Evolutionary conservation across 2,113 vertebrate genomes (phyloP).

Genomic region (Nicator chloris): DNA sequence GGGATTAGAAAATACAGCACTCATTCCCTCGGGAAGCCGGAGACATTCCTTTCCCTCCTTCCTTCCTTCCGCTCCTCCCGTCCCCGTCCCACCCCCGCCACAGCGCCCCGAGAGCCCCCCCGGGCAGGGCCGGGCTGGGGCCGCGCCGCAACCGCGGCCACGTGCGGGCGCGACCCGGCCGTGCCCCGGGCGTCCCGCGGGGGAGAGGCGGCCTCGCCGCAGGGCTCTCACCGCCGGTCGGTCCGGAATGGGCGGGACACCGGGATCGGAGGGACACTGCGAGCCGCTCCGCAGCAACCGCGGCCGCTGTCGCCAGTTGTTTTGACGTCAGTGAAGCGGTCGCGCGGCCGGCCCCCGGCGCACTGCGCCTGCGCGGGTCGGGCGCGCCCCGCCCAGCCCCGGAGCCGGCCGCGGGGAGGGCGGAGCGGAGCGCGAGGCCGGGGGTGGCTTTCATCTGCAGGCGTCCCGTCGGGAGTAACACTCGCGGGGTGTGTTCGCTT

Average conservation of each 20-base stretch:
- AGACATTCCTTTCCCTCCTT: no score
- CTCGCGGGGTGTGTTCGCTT: accelerated
- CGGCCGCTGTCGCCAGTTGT: neutral
- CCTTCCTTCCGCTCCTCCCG: neutral
- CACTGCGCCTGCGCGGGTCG: neutral
- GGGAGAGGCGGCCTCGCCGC: neutral
- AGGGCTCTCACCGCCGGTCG: neutral
- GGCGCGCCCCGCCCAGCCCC: neutral
- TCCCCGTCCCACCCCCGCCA: neutral
- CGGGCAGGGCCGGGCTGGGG: neutral
- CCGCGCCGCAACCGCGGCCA: neutral
- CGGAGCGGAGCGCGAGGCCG: accelerated
- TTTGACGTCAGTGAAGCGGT: neutral
- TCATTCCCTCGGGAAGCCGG: neutral
- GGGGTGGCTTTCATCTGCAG: accelerated
- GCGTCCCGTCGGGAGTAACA: accelerated
- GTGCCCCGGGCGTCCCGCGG: no score
- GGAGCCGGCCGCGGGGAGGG: no score
- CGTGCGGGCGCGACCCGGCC: neutral
- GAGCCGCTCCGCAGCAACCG: neutral
- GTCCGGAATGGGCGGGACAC: neutral
- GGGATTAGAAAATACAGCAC: neutral
- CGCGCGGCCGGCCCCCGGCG: neutral
- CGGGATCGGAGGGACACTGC: accelerated
- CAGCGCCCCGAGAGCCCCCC: no score